phyloP scores from a whole-genome alignment of 2,113 vertebrate genomes.

The Erpornis zantholeuca region DNA sequence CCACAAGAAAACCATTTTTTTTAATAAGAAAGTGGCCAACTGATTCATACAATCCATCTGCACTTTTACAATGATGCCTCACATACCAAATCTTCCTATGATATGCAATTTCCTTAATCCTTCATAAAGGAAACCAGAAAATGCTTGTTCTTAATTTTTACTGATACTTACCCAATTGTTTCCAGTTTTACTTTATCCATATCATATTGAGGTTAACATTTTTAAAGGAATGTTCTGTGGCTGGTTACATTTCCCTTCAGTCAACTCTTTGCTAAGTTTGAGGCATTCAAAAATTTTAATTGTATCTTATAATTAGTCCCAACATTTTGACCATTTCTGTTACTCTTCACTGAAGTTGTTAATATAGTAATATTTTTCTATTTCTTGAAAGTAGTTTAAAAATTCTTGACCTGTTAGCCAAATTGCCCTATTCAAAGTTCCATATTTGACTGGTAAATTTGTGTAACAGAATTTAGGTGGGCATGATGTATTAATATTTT shows the following conservation, averaged over 20 bases:
- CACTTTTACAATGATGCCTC: not conserved
- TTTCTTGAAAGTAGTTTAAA: not conserved
- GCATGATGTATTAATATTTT: not conserved
- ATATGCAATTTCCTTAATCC: not conserved
- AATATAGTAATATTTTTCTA: not conserved
- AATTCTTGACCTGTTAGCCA: not conserved
- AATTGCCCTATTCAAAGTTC: not conserved
- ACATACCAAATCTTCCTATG: not conserved
- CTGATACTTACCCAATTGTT: not conserved
- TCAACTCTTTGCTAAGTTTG: not conserved
- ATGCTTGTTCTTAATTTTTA: not conserved
- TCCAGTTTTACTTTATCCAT: not conserved
- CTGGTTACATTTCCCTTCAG: not conserved
- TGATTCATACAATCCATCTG: not conserved
- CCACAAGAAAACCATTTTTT: not conserved
- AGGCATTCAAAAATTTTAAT: not conserved
- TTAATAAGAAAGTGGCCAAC: not conserved
- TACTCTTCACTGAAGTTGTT: not conserved
- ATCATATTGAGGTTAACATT: not conserved
- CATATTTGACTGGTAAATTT: not conserved
- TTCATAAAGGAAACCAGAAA: not conserved
- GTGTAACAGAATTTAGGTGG: not conserved
- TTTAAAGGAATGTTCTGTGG: not conserved
- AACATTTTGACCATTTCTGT: not conserved
- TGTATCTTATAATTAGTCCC: not conserved